A percentile compares a stretch with the other conserved stretches of the same genome.
These are phyloP conservation scores for Engraulis encrasicolus DNA, from an alignment of 2,113 vertebrate species.

Conservation along the genomic window DNA sequence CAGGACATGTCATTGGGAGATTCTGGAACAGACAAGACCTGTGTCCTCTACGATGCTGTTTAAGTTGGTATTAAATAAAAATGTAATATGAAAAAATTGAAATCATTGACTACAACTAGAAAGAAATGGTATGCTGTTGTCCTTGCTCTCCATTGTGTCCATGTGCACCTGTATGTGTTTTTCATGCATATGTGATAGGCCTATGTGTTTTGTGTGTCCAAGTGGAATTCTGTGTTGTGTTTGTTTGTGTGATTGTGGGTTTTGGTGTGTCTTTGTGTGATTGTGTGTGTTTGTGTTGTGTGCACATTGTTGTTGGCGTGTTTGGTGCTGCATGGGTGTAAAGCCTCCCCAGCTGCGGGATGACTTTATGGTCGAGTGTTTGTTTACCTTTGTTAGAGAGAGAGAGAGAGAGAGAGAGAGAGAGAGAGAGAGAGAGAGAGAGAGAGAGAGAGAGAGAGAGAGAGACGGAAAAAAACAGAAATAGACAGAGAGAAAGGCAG, in stretches of 20 bases:
- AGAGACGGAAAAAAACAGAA: too few relatives aligned
- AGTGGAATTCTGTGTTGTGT: slow-evolving; percentile 4
- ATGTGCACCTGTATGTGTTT: not conserved
- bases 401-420: not conserved
- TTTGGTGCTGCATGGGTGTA: not conserved
- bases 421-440: too few relatives aligned
- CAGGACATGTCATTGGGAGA: not conserved
- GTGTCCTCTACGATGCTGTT: too few relatives aligned
- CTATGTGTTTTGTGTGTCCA: not conserved
- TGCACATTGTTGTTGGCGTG: not conserved
- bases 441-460: too few relatives aligned
- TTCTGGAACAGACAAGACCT: too few relatives aligned
- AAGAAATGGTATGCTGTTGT: too few relatives aligned
- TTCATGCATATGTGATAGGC: too few relatives aligned
- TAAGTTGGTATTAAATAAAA: too few relatives aligned
- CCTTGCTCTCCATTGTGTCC: not conserved
- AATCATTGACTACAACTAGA: too few relatives aligned
- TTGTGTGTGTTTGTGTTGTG: slow-evolving; percentile 22
- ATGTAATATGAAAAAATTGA: too few relatives aligned
- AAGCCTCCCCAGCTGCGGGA: slow-evolving; percentile 11
- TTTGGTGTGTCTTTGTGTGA: not conserved
- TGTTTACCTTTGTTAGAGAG: slow-evolving; percentile 51
- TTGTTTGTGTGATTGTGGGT: not conserved
- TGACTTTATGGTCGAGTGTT: slow-evolving; percentile 38
- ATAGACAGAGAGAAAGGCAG: too few relatives aligned